phyloP scores from a whole-genome alignment of 2,113 vertebrate genomes.

The Ptilonorhynchus violaceus region DNA sequence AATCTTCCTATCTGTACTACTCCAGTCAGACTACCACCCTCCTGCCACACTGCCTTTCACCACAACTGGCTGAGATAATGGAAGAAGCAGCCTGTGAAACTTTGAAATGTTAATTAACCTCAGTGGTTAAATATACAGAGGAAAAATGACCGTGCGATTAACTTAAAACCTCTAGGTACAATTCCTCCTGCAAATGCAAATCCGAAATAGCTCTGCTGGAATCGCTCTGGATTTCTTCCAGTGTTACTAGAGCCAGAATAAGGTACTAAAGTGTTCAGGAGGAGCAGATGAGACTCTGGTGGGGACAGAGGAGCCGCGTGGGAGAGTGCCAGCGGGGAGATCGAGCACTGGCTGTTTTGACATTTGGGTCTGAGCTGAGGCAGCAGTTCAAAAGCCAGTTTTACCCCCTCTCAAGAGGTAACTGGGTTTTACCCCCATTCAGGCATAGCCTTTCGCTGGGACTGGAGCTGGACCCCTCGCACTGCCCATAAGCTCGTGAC shows the following conservation, averaged over 20 bases:
- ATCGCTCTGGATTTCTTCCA: slow-evolving; percentile 18
- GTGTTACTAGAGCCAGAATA: not conserved
- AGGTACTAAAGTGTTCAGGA: slow-evolving; percentile 11
- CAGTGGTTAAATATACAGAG: slow-evolving; percentile 15
- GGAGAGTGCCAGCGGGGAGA: not conserved
- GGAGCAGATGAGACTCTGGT: slow-evolving; percentile 4
- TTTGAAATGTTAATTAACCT: slow-evolving; percentile 54
- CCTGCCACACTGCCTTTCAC: not conserved
- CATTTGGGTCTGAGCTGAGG: not conserved
- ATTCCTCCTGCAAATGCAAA: not conserved
- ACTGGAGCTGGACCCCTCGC: not conserved
- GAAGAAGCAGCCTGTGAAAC: slow-evolving; percentile 30
- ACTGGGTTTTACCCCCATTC: not conserved
- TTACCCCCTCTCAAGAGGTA: not conserved
- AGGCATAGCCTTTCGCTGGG: not conserved
- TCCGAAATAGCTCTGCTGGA: slow-evolving; percentile 28
- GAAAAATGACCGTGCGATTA: slow-evolving; percentile 21
- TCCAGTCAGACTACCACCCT: not conserved
- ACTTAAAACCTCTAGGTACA: slow-evolving; percentile 43
- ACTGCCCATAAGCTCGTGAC: not conserved
- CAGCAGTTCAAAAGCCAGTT: not conserved
- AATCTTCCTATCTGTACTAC: not conserved
- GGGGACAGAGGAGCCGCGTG: not conserved
- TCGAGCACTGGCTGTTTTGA: not conserved
- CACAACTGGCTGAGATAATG: not conserved